A percentile compares a stretch with the other conserved stretches of the same genome.
phyloP scores from a whole-genome alignment of 2,113 vertebrate species.

The Semicossyphus pulcher region DNA sequence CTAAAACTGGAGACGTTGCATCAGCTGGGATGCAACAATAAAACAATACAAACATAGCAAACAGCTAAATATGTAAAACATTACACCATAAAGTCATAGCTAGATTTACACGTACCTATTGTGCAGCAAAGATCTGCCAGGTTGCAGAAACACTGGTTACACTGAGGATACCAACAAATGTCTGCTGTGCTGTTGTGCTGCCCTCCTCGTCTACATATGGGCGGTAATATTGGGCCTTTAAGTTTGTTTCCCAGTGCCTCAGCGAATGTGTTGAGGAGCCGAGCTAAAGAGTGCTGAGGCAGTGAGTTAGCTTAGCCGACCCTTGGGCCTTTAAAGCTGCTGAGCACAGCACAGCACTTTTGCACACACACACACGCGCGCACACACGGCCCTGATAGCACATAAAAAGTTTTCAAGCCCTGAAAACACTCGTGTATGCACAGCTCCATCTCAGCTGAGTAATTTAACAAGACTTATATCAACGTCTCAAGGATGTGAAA shows the following conservation, averaged over 20 bases:
- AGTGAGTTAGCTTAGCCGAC: conserved; percentile 82
- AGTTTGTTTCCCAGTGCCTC: conserved; percentile 79
- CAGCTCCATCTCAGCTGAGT: conserved; percentile 78
- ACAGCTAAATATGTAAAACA: neutral
- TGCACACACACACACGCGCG: conserved; percentile 47
- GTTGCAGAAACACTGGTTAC: conserved; percentile 44
- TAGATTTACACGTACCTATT: neutral
- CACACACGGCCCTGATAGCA: conserved; percentile 69
- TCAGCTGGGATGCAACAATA: neutral
- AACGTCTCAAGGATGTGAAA: conserved; percentile 79
- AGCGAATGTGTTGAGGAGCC: conserved; percentile 79
- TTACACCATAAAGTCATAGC: neutral
- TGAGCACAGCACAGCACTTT: conserved; percentile 80
- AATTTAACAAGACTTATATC: conserved; percentile 83
- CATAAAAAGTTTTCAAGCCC: conserved; percentile 82
- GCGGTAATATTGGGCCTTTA: conserved; percentile 77
- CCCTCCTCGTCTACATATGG: conserved; percentile 73
- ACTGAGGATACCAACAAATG: conserved; percentile 57
- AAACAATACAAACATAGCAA: neutral
- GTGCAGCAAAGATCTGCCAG: conserved; percentile 17
- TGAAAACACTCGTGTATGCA: conserved; percentile 76
- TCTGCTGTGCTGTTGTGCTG: conserved; percentile 66
- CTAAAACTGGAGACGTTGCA: neutral
- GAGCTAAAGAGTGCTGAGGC: conserved; percentile 81
- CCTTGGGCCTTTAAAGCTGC: conserved; percentile 82